Evolutionary conservation across 2,888 invertebrate genomes (phyloP), one percentile per base, ranked within the genome.

Genomic region (Quadroppia sp.): DNA sequence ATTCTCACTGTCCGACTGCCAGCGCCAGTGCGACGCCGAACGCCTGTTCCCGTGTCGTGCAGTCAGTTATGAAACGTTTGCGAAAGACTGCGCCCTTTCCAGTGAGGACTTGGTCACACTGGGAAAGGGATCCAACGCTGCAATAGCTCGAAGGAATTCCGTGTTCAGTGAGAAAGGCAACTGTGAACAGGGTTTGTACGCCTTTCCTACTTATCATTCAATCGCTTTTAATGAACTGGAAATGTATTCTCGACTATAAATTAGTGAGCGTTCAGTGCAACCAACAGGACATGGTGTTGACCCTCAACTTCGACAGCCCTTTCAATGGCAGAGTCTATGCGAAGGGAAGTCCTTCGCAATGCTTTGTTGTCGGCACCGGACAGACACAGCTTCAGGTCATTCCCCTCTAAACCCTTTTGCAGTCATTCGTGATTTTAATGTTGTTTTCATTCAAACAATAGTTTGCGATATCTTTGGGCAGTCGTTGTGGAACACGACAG

Each of bases 181-280:
- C 76, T 94, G 93, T 81, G 86, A 93, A 42, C 90, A 93, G 81
- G 87, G 93, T 93, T 83, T 86, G 87, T 25, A n/a, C n/a, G n/a
- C n/a, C n/a, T n/a, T n/a, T n/a, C n/a, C n/a, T n/a, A n/a, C n/a
- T n/a, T n/a, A n/a, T n/a, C n/a, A n/a, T n/a, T n/a, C n/a, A n/a
- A n/a, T n/a, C n/a, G n/a, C n/a, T n/a, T n/a, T n/a, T n/a, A n/a
- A n/a, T n/a, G n/a, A n/a, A n/a, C 20, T 78, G 76, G n/a, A 81
- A 50, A 64, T 71, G 50, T 77, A 76, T 69, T 25, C 25, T 50
- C 1, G 1, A 50, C 17, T 73, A 20, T n/a, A n/a, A n/a, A n/a
- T n/a, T 82, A 93, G 93, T 94, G 77, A 87, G 86, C 76, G 91
- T 94, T 1, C 87, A 88, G 67, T 94, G 94, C 81, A 87, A 87